Percentiles rank a stretch among this genome's conserved stretches.
These are phyloP conservation scores for Eutrigla gurnardus DNA, from an alignment of 2,797 vertebrate genomes.

Conservation along the genomic window DNA sequence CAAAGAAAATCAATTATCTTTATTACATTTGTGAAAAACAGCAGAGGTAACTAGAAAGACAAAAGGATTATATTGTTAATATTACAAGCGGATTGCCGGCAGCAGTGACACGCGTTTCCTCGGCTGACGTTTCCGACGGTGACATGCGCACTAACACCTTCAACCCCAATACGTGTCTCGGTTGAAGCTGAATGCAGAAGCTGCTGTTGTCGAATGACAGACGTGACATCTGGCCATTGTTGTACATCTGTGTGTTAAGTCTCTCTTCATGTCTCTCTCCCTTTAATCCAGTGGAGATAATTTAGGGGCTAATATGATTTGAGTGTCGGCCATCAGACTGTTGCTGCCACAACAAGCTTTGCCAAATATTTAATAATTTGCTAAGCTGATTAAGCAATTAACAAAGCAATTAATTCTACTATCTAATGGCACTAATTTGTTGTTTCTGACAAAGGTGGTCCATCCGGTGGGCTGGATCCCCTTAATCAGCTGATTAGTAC, in stretches of 20 bases:
- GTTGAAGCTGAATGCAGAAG: conserved; percentile 23
- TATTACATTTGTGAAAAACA: not conserved
- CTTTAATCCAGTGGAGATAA: conserved; percentile 81
- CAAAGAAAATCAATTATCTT: not conserved
- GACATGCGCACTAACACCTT: conserved; percentile 9
- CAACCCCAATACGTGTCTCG: conserved; percentile 12
- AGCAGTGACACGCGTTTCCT: not conserved
- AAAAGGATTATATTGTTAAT: conserved; percentile 4
- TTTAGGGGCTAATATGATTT: conserved; percentile 81
- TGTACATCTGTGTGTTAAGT: conserved; percentile 73
- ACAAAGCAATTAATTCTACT: conserved; percentile 84
- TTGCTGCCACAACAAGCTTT: conserved; percentile 76
- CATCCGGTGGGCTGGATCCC: conserved; percentile 70
- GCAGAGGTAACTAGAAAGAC: not conserved
- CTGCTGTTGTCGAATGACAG: conserved; percentile 39
- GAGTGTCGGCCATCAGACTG: conserved; percentile 77
- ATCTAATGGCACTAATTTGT: conserved; percentile 84
- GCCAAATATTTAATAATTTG: conserved; percentile 81
- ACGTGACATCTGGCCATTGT: conserved; percentile 69
- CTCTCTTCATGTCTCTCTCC: conserved; percentile 64
- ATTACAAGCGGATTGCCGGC: not conserved
- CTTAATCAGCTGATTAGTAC: conserved; percentile 80
- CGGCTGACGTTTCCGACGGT: not conserved
- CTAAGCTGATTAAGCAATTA: conserved; percentile 84
- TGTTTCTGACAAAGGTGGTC: conserved; percentile 81